Base-by-base conservation (phyloP, 2,888 invertebrate species). In the Idaea straminata region DNA sequence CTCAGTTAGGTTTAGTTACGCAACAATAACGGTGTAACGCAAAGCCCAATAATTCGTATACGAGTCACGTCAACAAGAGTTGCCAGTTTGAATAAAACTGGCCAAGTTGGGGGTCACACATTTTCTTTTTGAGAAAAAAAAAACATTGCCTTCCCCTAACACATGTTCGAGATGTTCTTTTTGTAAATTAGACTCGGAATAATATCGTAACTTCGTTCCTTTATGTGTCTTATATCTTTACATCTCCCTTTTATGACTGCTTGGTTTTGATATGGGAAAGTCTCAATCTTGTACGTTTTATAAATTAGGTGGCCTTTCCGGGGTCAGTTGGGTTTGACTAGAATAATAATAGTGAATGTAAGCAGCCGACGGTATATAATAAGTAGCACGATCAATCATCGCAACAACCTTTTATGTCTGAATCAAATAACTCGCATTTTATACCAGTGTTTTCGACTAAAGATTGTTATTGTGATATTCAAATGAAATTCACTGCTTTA, bases 61-160 rank as follows among this genome's bases (percentile, higher is more conserved):
- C 78, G 61, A 71, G 73, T 73, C 85, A 84, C 84, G 84, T 84
- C 67, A 74, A 79, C 76, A 75, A 79, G 78, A 78, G 81, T 78
- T 79, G 69, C 78, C 77, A 77, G 78, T 85, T 83, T 83, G 83
- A 84, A 84, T 85, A 83, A 83, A 85, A 83, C 75, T 75, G 74
- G 75, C 74, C 71, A 76, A 72, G 76, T 74, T 64, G 77, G 77
- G 79, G 78, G 81, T 83, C 78, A 79, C 81, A 81, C 69, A 79
- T 81, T 80, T 80, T 79, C 73, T 72, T 77, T 82, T 79, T 79
- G 72, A 77, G 70, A 75, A 77, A 77, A 77, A 78, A 68, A 77
- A 78, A 69, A 74, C 67, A 71, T 68, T 57, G 69, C 36, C 67
- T 69, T 73, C 68, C 63, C 66, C 70, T 72, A 71, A 78, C 78